Conservation (phyloP, 2,113 vertebrate genomes). For the Cinclus cinclus region DNA sequence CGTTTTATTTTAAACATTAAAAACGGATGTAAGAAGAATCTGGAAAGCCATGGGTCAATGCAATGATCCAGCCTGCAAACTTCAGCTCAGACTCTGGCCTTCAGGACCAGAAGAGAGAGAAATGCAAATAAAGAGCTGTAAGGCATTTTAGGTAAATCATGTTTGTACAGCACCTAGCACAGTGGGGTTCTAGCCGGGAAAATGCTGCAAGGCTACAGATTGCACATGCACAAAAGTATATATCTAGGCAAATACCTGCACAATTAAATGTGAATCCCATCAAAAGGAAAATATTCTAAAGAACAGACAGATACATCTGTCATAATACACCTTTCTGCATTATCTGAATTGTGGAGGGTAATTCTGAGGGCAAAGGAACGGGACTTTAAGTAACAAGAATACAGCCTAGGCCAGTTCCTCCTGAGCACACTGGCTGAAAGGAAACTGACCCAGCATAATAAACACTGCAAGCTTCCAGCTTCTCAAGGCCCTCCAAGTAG, state of each 20-base stretch:
- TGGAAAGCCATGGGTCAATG: background rate
- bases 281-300: background rate
- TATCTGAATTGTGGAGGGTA: background rate
- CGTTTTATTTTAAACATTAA: background rate
- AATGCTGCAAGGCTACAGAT: background rate
- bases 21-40: background rate
- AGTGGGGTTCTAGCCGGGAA: background rate
- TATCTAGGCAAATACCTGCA: background rate
- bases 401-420: background rate
- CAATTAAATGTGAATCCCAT: background rate
- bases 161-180: background rate
- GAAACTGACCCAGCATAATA: background rate
- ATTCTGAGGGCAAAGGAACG: background rate
- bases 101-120: background rate
- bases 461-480: background rate
- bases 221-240: background rate
- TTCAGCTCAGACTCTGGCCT: background rate
- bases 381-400: background rate
- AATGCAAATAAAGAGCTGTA: background rate
- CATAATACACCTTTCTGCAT: background rate
- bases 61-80: background rate
- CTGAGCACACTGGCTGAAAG: background rate
- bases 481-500: background rate
- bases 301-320: background rate
- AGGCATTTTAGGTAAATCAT: conserved; percentile 2